Evolutionary conservation across 1,140 invertebrate genomes (phyloP), one percentile per base, ranked within the genome.

Genomic region (Trachymyrmex septentrionalis): DNA sequence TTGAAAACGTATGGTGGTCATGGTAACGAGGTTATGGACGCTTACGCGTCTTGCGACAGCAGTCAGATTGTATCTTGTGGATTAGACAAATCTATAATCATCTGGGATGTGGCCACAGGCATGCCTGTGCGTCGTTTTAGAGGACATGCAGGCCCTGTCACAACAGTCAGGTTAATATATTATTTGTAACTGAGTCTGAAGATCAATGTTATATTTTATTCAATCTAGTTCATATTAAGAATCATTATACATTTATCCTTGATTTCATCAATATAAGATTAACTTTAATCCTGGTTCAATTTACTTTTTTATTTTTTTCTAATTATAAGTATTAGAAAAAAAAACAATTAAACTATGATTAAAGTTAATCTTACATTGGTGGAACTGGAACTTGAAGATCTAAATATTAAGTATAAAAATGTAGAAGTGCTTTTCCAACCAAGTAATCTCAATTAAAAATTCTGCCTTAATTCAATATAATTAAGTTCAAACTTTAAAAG

Each of bases 1-100:
- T 95, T 99, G 0, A 99, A 99, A 96, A 98, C 97, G 0, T 99
- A 99, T 92, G 96, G 97, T n/a, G 99, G 99, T 1, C 99, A 99
- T 96, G 99, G 98, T 0, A 98, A 99, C 92, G 99, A 99, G 95
- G 99, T 99, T 0, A 96, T 99, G 50, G 99, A 99, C 96, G 98
- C 97, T 0, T 96, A 97, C 84, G 97, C 98, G 1, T 99, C 99
- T 3, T 98, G 98, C 93, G 99, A 99, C 90, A 99, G 98, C 93
- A 97, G 98, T 92, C 97, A 98, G 93, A 97, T 99, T 88, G 96
- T 97, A 86, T 99, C 99, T 19, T 97, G 98, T 92, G 98, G 98
- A 88, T 95, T 97, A 91, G 98, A 99, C 96, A 98, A 99, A 96
- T 97, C 97, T 63, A 97, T 99, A 4, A 98, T 98, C 75, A 90